Conservation (phyloP, 2,888 invertebrate genomes). For the Spialia ferax region DNA sequence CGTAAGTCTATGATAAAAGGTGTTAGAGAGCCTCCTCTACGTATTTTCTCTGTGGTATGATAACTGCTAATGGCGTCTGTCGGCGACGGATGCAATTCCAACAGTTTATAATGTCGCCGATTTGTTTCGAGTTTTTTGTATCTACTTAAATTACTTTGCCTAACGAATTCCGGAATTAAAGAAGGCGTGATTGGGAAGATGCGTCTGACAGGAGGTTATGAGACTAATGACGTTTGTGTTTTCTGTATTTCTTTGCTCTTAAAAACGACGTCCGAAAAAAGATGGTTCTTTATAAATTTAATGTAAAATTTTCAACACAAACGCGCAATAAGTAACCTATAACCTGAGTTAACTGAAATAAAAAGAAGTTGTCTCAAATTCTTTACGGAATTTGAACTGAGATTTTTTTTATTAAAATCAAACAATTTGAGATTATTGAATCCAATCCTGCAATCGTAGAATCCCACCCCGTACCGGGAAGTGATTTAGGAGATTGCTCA, state of each 20-base stretch:
- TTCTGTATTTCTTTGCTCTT: not conserved
- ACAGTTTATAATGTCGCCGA: slow-evolving; percentile 36
- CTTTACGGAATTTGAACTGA: no score
- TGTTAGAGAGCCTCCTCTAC: not conserved
- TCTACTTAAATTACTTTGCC: slow-evolving; percentile 39
- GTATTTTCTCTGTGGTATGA: slow-evolving; percentile 45
- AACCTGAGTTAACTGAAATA: no score
- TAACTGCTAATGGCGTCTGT: slow-evolving; percentile 69
- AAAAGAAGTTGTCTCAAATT: no score
- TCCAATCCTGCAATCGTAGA: no score
- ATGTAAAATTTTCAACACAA: no score
- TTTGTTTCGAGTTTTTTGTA: slow-evolving; percentile 37
- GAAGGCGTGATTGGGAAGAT: slow-evolving; percentile 7
- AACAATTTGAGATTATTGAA: no score
- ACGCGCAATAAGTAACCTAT: no score
- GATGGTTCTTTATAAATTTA: no score
- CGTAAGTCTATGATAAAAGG: not conserved
- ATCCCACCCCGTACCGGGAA: no score
- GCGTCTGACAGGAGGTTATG: slow-evolving; percentile 11
- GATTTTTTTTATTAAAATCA: no score
- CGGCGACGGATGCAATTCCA: slow-evolving; percentile 51
- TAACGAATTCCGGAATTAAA: slow-evolving; percentile 37
- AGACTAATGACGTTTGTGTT: not conserved
- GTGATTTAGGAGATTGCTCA: no score
- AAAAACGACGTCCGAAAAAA: not conserved